phyloP scores from a whole-genome alignment of 2,888 invertebrate genomes.

The Rhagonycha lutea region DNA sequence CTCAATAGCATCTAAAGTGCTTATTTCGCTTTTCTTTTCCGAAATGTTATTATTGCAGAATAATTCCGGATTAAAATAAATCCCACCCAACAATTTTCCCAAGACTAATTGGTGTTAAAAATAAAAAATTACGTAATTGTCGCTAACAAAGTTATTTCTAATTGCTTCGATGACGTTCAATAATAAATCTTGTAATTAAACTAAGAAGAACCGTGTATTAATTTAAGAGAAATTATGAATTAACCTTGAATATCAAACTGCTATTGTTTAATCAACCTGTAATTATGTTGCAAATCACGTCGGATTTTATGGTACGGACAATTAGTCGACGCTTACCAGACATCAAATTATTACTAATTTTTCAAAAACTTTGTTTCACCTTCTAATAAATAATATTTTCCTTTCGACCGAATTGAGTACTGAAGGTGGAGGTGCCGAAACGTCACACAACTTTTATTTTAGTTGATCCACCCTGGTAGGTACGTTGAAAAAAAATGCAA shows the following conservation, averaged over 20 bases:
- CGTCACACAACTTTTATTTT: background rate
- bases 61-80: background rate
- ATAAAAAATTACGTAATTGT: background rate
- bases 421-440: no score
- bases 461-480: background rate
- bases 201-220: background rate
- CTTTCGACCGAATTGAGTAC: background rate
- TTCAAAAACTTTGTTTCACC: background rate
- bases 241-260: background rate
- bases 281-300: conserved; percentile 19
- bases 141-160: background rate
- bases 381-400: background rate
- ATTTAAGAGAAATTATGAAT: background rate
- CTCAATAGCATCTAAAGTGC: background rate
- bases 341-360: background rate
- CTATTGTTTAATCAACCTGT: conserved; percentile 15
- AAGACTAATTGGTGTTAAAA: background rate
- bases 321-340: conserved; percentile 8
- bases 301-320: conserved; percentile 6
- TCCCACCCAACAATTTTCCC: background rate
- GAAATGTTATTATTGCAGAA: background rate
- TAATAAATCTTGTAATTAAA: background rate
- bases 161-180: background rate
- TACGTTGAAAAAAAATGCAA: background rate
- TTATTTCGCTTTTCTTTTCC: background rate